These are phyloP conservation scores for Harmothoe impar DNA, from an alignment of 2,888 invertebrate species.

Conservation along the genomic window DNA sequence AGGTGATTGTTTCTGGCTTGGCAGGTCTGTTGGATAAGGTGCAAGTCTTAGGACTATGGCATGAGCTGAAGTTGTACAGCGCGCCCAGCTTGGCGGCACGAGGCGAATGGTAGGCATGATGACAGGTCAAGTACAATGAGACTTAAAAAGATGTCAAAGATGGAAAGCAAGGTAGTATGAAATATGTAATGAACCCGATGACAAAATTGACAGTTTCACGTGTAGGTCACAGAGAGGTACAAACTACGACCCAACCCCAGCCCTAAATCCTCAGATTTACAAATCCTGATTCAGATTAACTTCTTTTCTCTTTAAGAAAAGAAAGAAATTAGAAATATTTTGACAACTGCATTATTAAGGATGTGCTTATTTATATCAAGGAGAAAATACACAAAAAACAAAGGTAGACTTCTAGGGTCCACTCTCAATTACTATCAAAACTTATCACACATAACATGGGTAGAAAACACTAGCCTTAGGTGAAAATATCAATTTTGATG, in stretches of 20 bases:
- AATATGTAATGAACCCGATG: conserved; percentile 5
- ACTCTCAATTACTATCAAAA: too few species aligned
- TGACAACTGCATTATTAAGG: too few species aligned
- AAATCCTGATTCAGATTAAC: too few species aligned
- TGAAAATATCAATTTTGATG: too few species aligned
- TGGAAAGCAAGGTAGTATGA: conserved; percentile 22
- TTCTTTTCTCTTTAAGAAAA: too few species aligned
- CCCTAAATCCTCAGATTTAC: background rate
- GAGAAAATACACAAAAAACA: too few species aligned
- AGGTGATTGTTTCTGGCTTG: background rate
- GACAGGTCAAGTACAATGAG: conserved; percentile 56
- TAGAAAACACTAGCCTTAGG: too few species aligned
- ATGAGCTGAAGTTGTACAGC: conserved; percentile 35
- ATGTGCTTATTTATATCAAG: too few species aligned
- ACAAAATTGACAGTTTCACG: conserved; percentile 30
- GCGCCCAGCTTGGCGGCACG: conserved; percentile 53
- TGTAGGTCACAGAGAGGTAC: conserved; percentile 61
- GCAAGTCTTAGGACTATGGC: conserved; percentile 38
- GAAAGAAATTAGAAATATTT: too few species aligned
- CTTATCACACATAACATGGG: too few species aligned
- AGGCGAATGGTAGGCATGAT: conserved; percentile 57
- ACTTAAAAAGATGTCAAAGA: conserved; percentile 19
- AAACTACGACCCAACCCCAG: conserved; percentile 10
- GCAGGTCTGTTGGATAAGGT: conserved; percentile 43
- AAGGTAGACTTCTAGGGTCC: too few species aligned